Evolutionary conservation across 2,113 vertebrate species (phyloP), one percentile per base, ranked within the genome.

Genomic region (Alosa alosa): DNA sequence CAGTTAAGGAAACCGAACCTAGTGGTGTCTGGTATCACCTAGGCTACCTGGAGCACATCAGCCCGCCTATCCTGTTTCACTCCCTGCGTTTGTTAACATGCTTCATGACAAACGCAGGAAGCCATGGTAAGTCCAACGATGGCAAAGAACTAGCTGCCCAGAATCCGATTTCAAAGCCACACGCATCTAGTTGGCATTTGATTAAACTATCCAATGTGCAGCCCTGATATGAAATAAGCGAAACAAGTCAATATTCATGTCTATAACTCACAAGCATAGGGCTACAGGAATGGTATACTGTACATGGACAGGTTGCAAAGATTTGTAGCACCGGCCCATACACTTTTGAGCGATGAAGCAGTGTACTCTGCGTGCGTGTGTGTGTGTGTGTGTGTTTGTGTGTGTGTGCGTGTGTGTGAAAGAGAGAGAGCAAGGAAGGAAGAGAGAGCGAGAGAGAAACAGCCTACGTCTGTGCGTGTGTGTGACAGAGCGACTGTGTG

Each of bases 1-100:
- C 57, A 83, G 45, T 25, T 22, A 13, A 39, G 81, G 81, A 82
- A 82, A 68, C n/a, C 22, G 22, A 22, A 86, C 41, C 15, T 55
- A 17, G 15, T 25, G n/a, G 84, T 86, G 46, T 83, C 31, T 60
- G 11, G 25, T 83, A 9, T 83, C 85, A 20, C 25, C 44, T 60
- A 49, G 47, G 47, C 11, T 55, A 17, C 57, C 17, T 47, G 64
- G 31, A 72, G 60, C 39, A 44, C 81, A 68, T 55, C 22, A 60
- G 64, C 64, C 64, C 64, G 15, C 64, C 64, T 72, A 72, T 25
- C 84, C n/a, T 13, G 64, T 72, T 72, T 72, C 64, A 10, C 25
- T 31, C 10, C 13, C 49, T 36, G 7, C 10, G 64, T 72, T 72
- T 72, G 64, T 72, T 31, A 64, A 64, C 60, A 64, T 72, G 22